A percentile compares a stretch with the other conserved stretches of the same genome.
phyloP scores from a whole-genome alignment of 2,797 vertebrate genomes.

The Ceyx erithaca region DNA sequence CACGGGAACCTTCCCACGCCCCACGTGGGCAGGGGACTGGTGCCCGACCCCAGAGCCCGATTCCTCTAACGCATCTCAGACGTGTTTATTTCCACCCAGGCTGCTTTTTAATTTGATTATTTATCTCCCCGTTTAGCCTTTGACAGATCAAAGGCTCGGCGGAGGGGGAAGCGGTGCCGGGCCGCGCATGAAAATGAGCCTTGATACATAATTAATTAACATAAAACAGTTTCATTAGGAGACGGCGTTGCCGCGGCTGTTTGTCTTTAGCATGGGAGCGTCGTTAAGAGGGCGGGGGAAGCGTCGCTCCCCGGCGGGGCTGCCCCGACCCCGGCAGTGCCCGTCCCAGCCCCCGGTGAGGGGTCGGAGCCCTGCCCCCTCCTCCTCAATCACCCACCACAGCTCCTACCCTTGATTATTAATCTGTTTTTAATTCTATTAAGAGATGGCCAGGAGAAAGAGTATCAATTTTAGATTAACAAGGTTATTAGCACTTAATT shows the following conservation, averaged over 20 bases:
- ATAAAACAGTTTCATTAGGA: slow-evolving; percentile 79
- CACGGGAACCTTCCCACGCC: accelerated
- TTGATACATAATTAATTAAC: slow-evolving; percentile 79
- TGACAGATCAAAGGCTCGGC: slow-evolving; percentile 57
- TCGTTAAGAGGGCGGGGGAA: background rate
- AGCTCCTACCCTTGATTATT: slow-evolving; percentile 2
- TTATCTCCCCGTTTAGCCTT: slow-evolving; percentile 68
- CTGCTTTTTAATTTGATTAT: slow-evolving; percentile 64
- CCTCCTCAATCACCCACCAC: accelerated
- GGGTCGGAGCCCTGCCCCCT: background rate
- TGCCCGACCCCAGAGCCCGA: accelerated
- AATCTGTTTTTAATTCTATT: slow-evolving; percentile 68
- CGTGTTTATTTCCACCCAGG: slow-evolving; percentile 47
- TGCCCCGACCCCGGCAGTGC: background rate
- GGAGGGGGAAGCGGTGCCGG: slow-evolving; percentile 34
- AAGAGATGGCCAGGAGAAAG: slow-evolving; percentile 67
- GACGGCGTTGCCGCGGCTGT: slow-evolving; percentile 47
- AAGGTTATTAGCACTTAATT: slow-evolving; percentile 78
- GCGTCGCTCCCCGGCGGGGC: too few species aligned
- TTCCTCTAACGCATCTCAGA: background rate
- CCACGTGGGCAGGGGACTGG: accelerated
- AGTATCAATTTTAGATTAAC: slow-evolving; percentile 76
- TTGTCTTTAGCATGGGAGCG: slow-evolving; percentile 60
- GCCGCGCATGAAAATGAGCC: slow-evolving; percentile 71
- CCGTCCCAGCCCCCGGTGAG: accelerated